Evolutionary conservation across 2,113 vertebrate genomes (phyloP).

Genomic region (Menura novaehollandiae): DNA sequence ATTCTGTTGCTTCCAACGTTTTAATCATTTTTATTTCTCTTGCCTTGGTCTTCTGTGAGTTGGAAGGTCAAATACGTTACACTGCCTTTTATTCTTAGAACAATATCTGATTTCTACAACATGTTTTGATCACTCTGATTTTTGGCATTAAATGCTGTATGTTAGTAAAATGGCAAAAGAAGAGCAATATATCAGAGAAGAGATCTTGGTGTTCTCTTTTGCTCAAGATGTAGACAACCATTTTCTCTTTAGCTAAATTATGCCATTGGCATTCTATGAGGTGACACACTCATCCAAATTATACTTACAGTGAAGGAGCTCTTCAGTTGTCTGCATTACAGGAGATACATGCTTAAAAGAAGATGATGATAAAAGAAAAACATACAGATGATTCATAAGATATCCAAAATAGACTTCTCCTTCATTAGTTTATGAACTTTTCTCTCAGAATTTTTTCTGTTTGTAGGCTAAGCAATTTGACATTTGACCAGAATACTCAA

Average conservation of each 20-base stretch:
- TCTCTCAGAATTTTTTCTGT: neutral
- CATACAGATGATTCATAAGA: neutral
- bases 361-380: neutral
- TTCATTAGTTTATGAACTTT: neutral
- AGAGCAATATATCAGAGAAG: neutral
- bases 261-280: neutral
- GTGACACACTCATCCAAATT: neutral
- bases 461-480: neutral
- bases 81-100: neutral
- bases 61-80: neutral
- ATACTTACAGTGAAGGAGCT: neutral
- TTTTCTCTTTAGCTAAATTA: neutral
- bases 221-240: neutral
- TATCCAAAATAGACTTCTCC: neutral
- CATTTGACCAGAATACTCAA: neutral
- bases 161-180: neutral
- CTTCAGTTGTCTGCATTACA: neutral
- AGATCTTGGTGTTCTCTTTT: neutral
- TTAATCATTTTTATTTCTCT: neutral
- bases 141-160: neutral
- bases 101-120: neutral
- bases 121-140: neutral
- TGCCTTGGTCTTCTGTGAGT: neutral
- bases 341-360: neutral
- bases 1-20: neutral